Evolutionary conservation across 2,113 vertebrate genomes (phyloP), one percentile per base, ranked within the genome.

Genomic region (Tor tambroides): DNA sequence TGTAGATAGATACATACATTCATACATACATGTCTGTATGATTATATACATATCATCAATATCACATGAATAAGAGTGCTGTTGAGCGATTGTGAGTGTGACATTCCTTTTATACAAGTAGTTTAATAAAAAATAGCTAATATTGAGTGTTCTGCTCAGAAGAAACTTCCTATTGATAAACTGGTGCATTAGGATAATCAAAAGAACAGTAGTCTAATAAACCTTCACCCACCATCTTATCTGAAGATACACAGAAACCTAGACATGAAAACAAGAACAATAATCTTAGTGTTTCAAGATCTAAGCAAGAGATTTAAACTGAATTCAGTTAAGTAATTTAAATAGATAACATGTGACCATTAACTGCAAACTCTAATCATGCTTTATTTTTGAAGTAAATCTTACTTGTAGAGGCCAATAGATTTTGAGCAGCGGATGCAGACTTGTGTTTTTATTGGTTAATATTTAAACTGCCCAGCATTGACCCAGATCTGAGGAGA

Each of bases 401-500:
- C 10, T n/a, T 11, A 30, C 11, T 59, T 0, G 30, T 21, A 59
- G 77, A n/a, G 30, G 49, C 30, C 32, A 59, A 35, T 8, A 61
- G 30, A 15, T 80, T 61, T 26, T 72, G 12, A 80, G 32, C 54
- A 41, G 49, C 4, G 1, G 11, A 59, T 11, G 49, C 35, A 88
- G 17, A 26, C 17, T 41, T 80, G 3, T 83, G 72, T 51, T 69
- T 80, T 46, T 38, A 80, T 59, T 75, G 43, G 59, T 87, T 84
- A 84, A 75, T 80, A 74, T 86, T 86, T 86, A 84, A 86, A 69
- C 30, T 32, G 6, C 1, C 30, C 49, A 17, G 72, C 71, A 84
- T 72, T 43, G 86, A 81, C 85, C 85, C 86, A 87, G 51, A 85
- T 87, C 82, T 87, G 43, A 59, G 28, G 85, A 74, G 54, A 54